These are phyloP conservation scores for Euclidia mi DNA, from an alignment of 2,888 invertebrate genomes.

Conservation along the genomic window DNA sequence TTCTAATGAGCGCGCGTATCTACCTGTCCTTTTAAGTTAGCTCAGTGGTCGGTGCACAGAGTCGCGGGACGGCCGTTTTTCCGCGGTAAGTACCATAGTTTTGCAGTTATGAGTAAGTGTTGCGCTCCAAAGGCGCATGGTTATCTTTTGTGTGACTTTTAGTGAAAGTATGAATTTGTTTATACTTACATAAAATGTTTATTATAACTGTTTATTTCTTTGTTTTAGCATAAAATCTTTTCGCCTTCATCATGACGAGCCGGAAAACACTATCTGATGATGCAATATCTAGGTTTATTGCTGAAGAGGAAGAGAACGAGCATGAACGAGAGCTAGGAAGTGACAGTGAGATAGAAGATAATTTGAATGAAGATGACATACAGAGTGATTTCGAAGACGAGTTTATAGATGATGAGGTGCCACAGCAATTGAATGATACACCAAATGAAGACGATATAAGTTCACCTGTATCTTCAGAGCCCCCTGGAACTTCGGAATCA, in stretches of 20 bases:
- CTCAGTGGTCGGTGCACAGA: conserved; percentile 6
- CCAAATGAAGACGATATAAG: conserved; percentile 3
- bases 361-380: conserved; percentile 13
- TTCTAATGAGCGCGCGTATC: conserved; percentile 11
- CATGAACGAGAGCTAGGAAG: conserved; percentile 7
- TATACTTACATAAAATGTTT: conserved; percentile 11
- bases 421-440: conserved; percentile 5
- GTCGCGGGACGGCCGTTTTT: conserved; percentile 16
- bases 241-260: conserved; percentile 9
- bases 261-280: conserved; percentile 9
- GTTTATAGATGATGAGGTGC: conserved; percentile 9
- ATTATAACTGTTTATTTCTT: conserved; percentile 5
- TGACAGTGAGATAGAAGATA: conserved; percentile 13
- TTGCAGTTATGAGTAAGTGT: conserved; percentile 11
- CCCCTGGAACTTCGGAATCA: conserved; percentile 7
- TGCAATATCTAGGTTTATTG: conserved; percentile 7
- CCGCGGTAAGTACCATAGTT: conserved; percentile 15
- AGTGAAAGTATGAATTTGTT: conserved; percentile 7
- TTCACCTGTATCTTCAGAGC: conserved; percentile 3
- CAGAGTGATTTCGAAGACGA: conserved; percentile 10
- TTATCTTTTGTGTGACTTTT: conserved; percentile 17
- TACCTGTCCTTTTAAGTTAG: conserved; percentile 5
- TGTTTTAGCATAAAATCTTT: conserved; percentile 13
- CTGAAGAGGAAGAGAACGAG: conserved; percentile 15
- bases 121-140: conserved; percentile 17